Conservation (phyloP, 35 echinoderm and acorn worm genomes). For the Acanthaster planci region DNA sequence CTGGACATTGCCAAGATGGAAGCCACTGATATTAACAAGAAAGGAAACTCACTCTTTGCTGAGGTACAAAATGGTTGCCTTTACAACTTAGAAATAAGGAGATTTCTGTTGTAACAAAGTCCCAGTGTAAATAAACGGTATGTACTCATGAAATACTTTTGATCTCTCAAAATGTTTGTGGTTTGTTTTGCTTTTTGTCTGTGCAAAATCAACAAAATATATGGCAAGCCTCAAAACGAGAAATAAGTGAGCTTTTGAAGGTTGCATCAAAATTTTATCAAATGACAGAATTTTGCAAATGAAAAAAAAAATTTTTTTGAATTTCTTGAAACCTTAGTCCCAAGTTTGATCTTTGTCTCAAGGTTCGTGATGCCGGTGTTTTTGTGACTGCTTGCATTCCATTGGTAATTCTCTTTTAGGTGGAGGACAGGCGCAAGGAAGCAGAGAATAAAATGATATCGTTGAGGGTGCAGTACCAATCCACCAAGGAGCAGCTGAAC, state of each 20-base stretch:
- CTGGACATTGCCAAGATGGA: constrained; percentile 73
- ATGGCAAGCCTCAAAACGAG: too few relatives aligned
- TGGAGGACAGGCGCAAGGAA: constrained; percentile 76
- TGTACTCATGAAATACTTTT: too few relatives aligned
- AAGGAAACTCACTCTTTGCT: constrained; percentile 87
- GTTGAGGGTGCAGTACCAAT: constrained; percentile 62
- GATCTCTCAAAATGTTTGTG: too few relatives aligned
- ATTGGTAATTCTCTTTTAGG: constrained; percentile 35
- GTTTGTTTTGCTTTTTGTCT: too few relatives aligned
- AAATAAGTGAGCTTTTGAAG: too few relatives aligned
- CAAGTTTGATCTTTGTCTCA: neutral
- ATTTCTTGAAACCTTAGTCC: neutral
- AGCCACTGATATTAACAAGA: constrained; percentile 61
- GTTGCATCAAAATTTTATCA: too few relatives aligned
- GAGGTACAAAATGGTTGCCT: constrained; percentile 36
- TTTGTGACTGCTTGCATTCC: neutral
- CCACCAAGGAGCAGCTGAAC: constrained; percentile 62
- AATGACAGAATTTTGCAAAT: neutral
- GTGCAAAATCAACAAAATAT: too few relatives aligned
- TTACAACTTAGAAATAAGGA: neutral
- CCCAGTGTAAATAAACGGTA: too few relatives aligned
- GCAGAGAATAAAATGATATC: constrained; percentile 82
- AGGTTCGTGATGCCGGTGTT: neutral
- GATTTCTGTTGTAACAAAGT: too few relatives aligned
- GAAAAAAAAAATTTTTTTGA: neutral